Evolutionary conservation across 2,888 invertebrate genomes (phyloP).

Genomic region (Stenichneumon culpator): DNA sequence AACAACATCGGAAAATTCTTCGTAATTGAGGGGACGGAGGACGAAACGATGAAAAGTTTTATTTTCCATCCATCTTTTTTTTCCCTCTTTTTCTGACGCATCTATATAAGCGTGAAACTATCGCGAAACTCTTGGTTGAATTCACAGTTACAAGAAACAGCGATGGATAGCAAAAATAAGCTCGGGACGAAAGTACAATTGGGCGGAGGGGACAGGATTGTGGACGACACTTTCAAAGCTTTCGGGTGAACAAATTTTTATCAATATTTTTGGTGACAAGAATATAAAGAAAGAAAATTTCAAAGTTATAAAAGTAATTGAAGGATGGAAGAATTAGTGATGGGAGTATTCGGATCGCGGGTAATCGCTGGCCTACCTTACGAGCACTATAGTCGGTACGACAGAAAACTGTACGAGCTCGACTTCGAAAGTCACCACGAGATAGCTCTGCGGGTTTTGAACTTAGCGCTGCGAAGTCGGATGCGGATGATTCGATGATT

Average conservation of each 20-base stretch:
- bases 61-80: slow-evolving; percentile 5
- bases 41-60: slow-evolving; percentile 31
- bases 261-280: too few relatives aligned
- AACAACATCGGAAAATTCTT: slow-evolving; percentile 45
- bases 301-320: background rate
- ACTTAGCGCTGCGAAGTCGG: background rate
- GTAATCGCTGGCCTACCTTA: background rate
- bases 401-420: slow-evolving; percentile 45
- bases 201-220: background rate
- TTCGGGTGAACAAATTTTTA: background rate
- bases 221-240: background rate
- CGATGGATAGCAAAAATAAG: slow-evolving; percentile 31
- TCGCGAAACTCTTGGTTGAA: slow-evolving; percentile 26
- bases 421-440: slow-evolving; percentile 59
- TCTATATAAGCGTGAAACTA: slow-evolving; percentile 3
- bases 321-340: background rate
- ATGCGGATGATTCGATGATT: slow-evolving; percentile 1
- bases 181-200: background rate
- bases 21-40: slow-evolving; percentile 9
- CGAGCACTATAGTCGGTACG: slow-evolving; percentile 60
- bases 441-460: slow-evolving; percentile 64
- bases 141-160: slow-evolving; percentile 28
- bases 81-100: background rate
- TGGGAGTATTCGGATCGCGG: background rate
- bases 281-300: background rate